Evolutionary conservation across 2,113 vertebrate genomes (phyloP), one percentile per base, ranked within the genome.

Genomic region (Hepsetus odoe): DNA sequence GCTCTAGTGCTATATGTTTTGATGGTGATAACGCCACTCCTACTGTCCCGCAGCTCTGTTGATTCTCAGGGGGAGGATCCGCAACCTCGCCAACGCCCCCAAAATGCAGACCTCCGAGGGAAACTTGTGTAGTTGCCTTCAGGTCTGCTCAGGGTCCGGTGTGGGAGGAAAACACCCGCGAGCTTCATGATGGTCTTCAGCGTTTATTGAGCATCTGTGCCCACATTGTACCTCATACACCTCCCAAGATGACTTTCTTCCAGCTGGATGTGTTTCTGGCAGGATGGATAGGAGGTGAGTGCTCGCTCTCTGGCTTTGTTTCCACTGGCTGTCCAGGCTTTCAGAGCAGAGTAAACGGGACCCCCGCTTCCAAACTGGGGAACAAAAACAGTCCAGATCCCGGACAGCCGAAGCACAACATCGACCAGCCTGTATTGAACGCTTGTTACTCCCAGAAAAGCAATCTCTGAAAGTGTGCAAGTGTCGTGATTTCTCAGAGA

Each of bases 201-300:
- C 8, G 11, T 71, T 53, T 30, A 20, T 53, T n/a, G 33, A 40
- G 26, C n/a, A 53, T 35, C 16, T 44, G 26, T 51, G 13, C 51
- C 8, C 20, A 18, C 5, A 11, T 55, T 72, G 53, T 72, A 11
- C 10, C 40, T 61, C 32, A 61, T 5, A 61, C 32, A n/a, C 12
- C 24, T 10, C 40, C 2, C 11, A 68, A 22, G 32, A 85, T 86
- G 86, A 85, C 65, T 66, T 76, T 74, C 26, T 91, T 93, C 66
- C 76, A 80, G 4, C 0, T 92, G 85, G 91, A 93, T 46, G 92
- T 93, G 65, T 94, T 94, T 38, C 9, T 94, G 13, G 93, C 93
- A 9, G 93, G 93, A 80, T 93, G 90, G 90, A 91, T 93, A 56
- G 91, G 88, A 11, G 93, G 93, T 94, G 83, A 91, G 55, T 74